These are phyloP conservation scores for Probosciger aterrimus DNA, from an alignment of 2,113 vertebrate genomes.

Conservation along the genomic window DNA sequence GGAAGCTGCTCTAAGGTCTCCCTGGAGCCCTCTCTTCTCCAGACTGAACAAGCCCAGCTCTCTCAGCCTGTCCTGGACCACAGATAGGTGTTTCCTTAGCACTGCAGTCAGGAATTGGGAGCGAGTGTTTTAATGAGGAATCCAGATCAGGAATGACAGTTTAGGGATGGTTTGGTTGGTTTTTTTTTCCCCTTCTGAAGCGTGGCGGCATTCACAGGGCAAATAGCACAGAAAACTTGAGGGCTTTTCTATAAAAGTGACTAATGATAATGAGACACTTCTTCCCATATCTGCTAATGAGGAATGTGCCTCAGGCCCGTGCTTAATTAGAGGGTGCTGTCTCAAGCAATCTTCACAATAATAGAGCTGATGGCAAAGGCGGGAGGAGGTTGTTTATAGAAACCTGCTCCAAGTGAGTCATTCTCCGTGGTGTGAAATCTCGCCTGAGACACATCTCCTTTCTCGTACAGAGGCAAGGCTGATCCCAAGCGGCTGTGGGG, in stretches of 20 bases:
- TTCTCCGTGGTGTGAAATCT: neutral
- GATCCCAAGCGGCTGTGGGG: neutral
- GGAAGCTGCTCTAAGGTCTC: neutral
- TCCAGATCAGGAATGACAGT: neutral
- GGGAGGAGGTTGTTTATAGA: constrained; percentile 37
- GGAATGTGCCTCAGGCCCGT: neutral
- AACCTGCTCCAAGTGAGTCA: constrained; percentile 2
- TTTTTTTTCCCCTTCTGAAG: neutral
- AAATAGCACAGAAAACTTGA: neutral
- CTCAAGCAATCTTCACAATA: neutral
- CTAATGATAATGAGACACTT: neutral
- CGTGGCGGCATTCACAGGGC: neutral
- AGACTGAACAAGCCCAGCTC: neutral
- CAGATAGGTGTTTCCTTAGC: neutral
- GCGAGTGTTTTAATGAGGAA: neutral
- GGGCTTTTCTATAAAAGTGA: neutral
- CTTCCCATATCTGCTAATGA: neutral
- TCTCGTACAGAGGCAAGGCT: neutral
- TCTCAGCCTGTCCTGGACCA: neutral
- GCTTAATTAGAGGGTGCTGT: constrained; percentile 13
- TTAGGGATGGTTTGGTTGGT: neutral
- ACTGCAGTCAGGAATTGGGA: neutral
- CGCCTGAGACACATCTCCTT: neutral
- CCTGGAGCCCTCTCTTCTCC: neutral
- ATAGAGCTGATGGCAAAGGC: neutral